These are phyloP conservation scores for Bugulina stolonifera DNA, from an alignment of 2,888 invertebrate species.

Conservation along the genomic window DNA sequence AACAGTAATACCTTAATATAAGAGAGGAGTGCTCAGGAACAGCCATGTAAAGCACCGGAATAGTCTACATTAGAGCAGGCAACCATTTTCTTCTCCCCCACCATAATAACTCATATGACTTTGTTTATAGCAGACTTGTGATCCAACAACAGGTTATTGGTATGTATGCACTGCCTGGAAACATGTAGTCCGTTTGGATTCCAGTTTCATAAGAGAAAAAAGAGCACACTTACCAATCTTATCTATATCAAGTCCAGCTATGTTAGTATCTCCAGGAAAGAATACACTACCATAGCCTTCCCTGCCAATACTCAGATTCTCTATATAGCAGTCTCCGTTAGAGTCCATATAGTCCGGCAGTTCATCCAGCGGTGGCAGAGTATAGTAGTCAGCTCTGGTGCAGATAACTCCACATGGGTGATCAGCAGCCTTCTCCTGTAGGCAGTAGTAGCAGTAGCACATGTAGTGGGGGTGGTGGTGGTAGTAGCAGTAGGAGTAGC, in stretches of 20 bases:
- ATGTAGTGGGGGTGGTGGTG: too few species aligned
- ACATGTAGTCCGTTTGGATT: too few species aligned
- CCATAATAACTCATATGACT: too few species aligned
- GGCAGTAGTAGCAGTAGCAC: too few species aligned
- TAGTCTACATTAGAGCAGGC: too few species aligned
- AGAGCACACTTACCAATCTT: conserved; percentile 63
- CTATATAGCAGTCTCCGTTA: conserved; percentile 74
- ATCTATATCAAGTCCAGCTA: conserved; percentile 78
- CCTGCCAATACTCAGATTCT: conserved; percentile 80
- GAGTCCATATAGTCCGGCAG: conserved; percentile 61
- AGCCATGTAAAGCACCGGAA: background rate
- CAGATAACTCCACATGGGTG: conserved; percentile 70
- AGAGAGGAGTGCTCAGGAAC: conserved; percentile 24
- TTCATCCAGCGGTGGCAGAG: conserved; percentile 76
- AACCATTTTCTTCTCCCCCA: too few species aligned
- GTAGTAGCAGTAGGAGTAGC: too few species aligned
- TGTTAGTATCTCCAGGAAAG: conserved; percentile 75
- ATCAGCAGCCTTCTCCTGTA: conserved; percentile 31
- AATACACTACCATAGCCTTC: conserved; percentile 83
- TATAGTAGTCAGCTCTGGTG: conserved; percentile 80
- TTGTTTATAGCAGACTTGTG: too few species aligned
- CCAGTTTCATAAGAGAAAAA: too few species aligned
- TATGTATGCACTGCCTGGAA: too few species aligned
- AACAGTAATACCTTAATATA: background rate
- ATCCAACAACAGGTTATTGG: too few species aligned